A percentile compares a stretch with the other conserved stretches of the same genome.
phyloP scores from a whole-genome alignment of 2,888 invertebrate genomes.

The Temnothorax unifasciatus region DNA sequence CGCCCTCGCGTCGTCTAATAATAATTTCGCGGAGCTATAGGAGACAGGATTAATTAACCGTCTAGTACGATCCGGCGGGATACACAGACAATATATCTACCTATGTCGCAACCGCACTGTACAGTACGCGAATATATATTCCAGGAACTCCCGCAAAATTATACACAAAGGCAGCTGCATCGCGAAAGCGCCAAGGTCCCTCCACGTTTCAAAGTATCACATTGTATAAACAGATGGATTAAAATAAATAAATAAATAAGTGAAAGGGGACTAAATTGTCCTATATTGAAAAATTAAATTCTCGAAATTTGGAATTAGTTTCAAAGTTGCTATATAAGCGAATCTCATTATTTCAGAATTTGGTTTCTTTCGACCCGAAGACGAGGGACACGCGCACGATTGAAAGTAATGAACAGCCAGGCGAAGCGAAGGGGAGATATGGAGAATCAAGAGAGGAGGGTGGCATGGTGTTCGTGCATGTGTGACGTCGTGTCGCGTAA shows the following conservation, averaged over 20 bases:
- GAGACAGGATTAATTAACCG: slow-evolving; percentile 27
- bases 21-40: slow-evolving; percentile 23
- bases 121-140: neutral
- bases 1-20: slow-evolving; percentile 14
- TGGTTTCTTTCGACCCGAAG: neutral
- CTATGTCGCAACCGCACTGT: neutral
- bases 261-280: neutral
- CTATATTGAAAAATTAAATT: neutral
- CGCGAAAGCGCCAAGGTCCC: neutral
- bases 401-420: slow-evolving; percentile 57
- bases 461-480: neutral
- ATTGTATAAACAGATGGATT: neutral
- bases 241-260: neutral
- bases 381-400: slow-evolving; percentile 25
- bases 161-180: no score
- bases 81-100: neutral
- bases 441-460: slow-evolving; percentile 63
- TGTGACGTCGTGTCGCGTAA: slow-evolving; percentile 19
- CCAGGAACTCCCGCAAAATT: slow-evolving; percentile 12
- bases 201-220: neutral
- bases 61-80: slow-evolving; percentile 21
- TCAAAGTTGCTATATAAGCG: neutral
- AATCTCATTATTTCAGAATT: neutral
- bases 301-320: neutral
- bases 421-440: slow-evolving; percentile 58